Base-by-base conservation (phyloP, 2,797 vertebrate genomes). In the Vireo griseus region DNA sequence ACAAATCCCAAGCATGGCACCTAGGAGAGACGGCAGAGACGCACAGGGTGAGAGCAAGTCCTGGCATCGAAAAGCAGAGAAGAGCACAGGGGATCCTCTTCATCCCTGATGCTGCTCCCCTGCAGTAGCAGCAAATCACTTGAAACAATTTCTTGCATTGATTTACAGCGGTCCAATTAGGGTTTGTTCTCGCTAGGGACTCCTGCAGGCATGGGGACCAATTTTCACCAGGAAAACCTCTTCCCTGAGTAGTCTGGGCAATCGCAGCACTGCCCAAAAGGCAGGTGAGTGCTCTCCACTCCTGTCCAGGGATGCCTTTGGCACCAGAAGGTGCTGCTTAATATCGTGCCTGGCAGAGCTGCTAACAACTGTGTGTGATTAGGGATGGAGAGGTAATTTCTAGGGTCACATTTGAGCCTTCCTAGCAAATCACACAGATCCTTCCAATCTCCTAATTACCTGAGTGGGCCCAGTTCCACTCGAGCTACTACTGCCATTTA, bases 1-100 rank as follows among this genome's bases (percentile, higher is more conserved):
- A 0, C 98, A 99, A 80, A 99, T 98, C 33, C 99, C 99, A 63
- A 99, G 96, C 99, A 99, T 99, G 24, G 99, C 98, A 90, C 99
- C 99, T 99, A 96, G 13, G 93, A 74, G 88, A 88, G 80, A 94
- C 3, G 7, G n/a, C 25, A 87, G 37, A 79, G 25, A 66, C 25
- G 54, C 2, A 5, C 14, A 17, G 40, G 10, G 26, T 33, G 31
- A 88, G 62, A 65, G 24, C 76, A 57, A 40, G 22, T 31, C 59
- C 62, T 55, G 61, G 47, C 37, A 33, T 3, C 7, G 45, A n/a
- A 77, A 76, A 71, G 44, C 8, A 12, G 45, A 37, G 48, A 20
- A 52, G 21, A 59, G 29, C 6, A 3, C 6, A 31, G 0, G 0
- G 55, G 29, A 86, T 20, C 58, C n/a, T 31, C 62, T 81, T 77